Percentiles rank a stretch among this genome's conserved stretches.
These are phyloP conservation scores for Lysandra bellargus DNA, from an alignment of 2,888 invertebrate species.

Conservation along the genomic window DNA sequence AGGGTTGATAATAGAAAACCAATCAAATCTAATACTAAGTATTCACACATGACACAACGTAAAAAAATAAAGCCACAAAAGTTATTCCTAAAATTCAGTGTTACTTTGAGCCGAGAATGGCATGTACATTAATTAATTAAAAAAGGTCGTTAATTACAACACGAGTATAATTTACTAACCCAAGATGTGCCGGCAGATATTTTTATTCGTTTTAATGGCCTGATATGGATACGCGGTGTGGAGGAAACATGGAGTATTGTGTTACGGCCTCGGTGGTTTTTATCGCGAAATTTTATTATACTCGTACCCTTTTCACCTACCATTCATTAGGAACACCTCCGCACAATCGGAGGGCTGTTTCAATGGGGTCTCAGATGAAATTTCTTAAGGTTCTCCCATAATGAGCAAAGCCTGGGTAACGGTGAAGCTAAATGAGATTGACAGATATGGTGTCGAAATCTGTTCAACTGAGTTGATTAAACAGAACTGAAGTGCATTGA, in stretches of 20 bases:
- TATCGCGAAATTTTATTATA: constrained; percentile 79
- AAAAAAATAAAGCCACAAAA: background rate
- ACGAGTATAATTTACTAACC: constrained; percentile 65
- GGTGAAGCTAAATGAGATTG: constrained; percentile 73
- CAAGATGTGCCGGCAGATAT: constrained; percentile 75
- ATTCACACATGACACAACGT: background rate
- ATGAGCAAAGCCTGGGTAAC: constrained; percentile 75
- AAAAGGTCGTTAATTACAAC: constrained; percentile 40
- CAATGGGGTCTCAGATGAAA: constrained; percentile 79
- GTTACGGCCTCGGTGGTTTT: constrained; percentile 76
- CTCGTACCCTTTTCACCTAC: constrained; percentile 70
- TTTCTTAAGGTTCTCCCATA: constrained; percentile 78
- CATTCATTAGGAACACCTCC: constrained; percentile 79
- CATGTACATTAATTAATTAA: constrained; percentile 19
- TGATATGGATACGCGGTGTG: constrained; percentile 76
- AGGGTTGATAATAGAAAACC: background rate
- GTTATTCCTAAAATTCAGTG: background rate
- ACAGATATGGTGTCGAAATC: constrained; percentile 54
- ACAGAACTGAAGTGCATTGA: background rate
- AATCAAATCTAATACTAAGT: background rate
- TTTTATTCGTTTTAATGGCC: constrained; percentile 74
- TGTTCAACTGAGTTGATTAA: constrained; percentile 16
- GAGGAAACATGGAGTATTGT: constrained; percentile 79
- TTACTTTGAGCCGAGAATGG: background rate
- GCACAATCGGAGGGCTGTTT: constrained; percentile 77